Conservation (phyloP, 2,113 vertebrate genomes). For the Sakesphorus luctuosus region DNA sequence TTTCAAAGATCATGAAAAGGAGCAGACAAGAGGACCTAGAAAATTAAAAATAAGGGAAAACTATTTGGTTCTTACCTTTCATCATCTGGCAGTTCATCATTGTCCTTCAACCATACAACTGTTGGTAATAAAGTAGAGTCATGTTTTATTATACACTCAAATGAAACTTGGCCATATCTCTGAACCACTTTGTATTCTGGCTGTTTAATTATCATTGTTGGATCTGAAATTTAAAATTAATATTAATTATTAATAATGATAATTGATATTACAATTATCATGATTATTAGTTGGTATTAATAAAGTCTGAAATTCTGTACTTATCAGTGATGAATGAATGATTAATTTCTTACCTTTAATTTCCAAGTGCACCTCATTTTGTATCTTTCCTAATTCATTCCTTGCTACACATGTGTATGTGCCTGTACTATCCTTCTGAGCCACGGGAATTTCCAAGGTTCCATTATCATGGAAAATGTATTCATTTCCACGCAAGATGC, state of each 20-base stretch:
- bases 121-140: conserved; percentile 84
- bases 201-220: conserved; percentile 91
- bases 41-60: conserved; percentile 13
- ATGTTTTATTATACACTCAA: conserved; percentile 92
- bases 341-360: conserved; percentile 87
- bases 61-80: conserved; percentile 80
- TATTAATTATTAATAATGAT: conserved; percentile 36
- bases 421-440: conserved; percentile 83
- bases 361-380: conserved; percentile 90
- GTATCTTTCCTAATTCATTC: conserved; percentile 85
- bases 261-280: too few species aligned
- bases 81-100: conserved; percentile 85
- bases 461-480: conserved; percentile 90
- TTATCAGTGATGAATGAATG: neutral
- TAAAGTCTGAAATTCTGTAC: neutral
- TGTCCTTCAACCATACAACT: conserved; percentile 89
- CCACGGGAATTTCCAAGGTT: conserved; percentile 87
- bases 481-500: conserved; percentile 83
- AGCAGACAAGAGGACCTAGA: neutral
- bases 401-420: conserved; percentile 91
- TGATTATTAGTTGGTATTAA: neutral
- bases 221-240: conserved; percentile 82
- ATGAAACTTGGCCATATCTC: conserved; percentile 82
- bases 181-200: conserved; percentile 88
- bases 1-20: neutral